These are phyloP conservation scores for Sinhomidia bicolor DNA, from an alignment of 2,888 invertebrate genomes.

Conservation along the genomic window DNA sequence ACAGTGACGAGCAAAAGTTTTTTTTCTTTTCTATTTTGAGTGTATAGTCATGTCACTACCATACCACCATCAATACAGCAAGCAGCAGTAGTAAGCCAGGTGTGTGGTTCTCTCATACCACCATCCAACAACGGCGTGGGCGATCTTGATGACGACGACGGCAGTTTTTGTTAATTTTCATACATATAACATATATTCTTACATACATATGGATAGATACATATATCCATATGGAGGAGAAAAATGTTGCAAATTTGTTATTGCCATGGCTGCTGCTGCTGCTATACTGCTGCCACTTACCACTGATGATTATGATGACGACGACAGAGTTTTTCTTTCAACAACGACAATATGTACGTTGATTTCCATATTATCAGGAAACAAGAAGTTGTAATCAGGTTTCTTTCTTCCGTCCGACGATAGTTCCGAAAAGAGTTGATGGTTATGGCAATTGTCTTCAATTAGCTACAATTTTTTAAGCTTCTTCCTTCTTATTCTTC, in stretches of 20 bases:
- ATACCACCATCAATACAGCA: background rate
- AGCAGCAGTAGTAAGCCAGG: conserved; percentile 3
- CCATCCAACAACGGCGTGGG: background rate
- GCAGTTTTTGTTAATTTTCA: background rate
- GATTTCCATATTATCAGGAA: background rate
- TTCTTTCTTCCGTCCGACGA: conserved; percentile 11
- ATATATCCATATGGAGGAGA: no score
- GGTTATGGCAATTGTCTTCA: conserved; percentile 40
- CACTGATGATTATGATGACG: background rate
- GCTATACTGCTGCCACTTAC: background rate
- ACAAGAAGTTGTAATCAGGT: conserved; percentile 24
- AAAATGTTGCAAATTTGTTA: conserved; percentile 37
- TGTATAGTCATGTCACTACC: background rate
- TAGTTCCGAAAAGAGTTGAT: conserved; percentile 25
- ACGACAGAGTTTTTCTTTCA: background rate
- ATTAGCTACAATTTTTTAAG: conserved; percentile 20
- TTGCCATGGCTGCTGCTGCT: background rate
- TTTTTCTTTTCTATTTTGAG: no score
- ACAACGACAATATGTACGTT: background rate
- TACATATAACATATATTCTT: background rate
- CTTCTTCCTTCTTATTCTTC: background rate
- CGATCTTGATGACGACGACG: background rate
- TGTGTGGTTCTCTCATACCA: background rate
- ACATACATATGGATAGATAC: background rate
- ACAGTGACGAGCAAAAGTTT: background rate